Base-by-base conservation (phyloP, 2,113 vertebrate species). In the Chrysochloris asiatica region DNA sequence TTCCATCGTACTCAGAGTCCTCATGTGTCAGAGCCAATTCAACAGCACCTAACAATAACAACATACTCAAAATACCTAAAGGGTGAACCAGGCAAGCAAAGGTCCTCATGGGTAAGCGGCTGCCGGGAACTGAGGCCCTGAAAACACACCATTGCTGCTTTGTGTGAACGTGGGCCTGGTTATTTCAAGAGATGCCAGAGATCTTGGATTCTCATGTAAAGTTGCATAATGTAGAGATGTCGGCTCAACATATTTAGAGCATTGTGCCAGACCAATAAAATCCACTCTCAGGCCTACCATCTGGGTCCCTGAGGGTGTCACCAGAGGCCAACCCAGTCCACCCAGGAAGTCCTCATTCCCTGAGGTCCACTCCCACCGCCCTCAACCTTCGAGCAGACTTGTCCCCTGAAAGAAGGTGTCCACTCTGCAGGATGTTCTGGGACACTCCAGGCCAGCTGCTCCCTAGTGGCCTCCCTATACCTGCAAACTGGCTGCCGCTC, bases 161-260 rank as follows among this genome's bases (percentile, higher is more conserved):
- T 33, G 41, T 65, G 45, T 16, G 21, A 59, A n/a, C 4, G 7
- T 10, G 16, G 26, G 30, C 30, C 54, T 67, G 2, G 54, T 65
- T 36, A 36, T 59, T 83, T 63, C 72, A 56, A 69, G 36, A 22
- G 14, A 45, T 90, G 79, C 78, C 41, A 28, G 54, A 69, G 88
- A 38, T 30, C 63, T 28, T 14, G 52, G 19, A 75, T 83, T 79
- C 80, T 78, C 21, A 0, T 22, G 26, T 47, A 67, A 75, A 90
- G 77, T 45, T 26, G 0, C 10, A 1, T 61, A 41, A 80, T 83
- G 90, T 79, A 12, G 36, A 93, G 84, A 86, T 30, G 30, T 19
- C 56, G 59, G 24, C 73, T 79, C 78, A 13, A 30, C 84, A 79
- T 82, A 81, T 86, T 94, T 89, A 94, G 83, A 87, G 48, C n/a